phyloP scores from a whole-genome alignment of 2,797 vertebrate species.

The Hirundo rustica region DNA sequence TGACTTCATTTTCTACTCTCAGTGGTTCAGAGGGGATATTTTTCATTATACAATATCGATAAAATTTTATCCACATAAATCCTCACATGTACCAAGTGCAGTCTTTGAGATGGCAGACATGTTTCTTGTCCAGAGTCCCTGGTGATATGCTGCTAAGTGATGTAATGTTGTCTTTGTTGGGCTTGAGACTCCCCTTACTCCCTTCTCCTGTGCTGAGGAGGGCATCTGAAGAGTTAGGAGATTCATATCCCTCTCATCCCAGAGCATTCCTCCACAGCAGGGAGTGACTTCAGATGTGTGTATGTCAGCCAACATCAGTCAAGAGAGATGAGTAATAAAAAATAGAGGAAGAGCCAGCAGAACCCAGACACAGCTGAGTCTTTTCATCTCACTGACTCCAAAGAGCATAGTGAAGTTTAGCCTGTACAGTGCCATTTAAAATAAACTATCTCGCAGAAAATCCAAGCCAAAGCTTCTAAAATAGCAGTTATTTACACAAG shows the following conservation, averaged over 20 bases:
- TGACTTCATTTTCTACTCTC: neutral
- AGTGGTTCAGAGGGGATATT: neutral
- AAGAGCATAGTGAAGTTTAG: neutral
- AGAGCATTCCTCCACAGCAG: neutral
- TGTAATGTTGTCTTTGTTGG: neutral
- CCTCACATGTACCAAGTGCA: neutral
- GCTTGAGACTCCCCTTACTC: neutral
- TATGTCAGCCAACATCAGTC: slow-evolving; percentile 19
- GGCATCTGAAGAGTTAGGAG: neutral
- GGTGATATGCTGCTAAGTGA: neutral
- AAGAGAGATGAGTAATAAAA: slow-evolving; percentile 1
- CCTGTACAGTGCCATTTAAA: neutral
- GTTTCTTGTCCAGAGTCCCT: neutral
- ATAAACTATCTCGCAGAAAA: neutral
- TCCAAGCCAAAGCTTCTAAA: neutral
- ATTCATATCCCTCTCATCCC: neutral
- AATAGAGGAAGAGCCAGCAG: neutral
- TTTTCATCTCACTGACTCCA: slow-evolving; percentile 38
- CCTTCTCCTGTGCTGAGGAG: neutral
- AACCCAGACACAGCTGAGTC: neutral
- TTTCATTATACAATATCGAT: neutral
- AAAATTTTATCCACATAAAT: neutral
- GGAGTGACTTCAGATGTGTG: neutral
- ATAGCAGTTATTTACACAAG: neutral
- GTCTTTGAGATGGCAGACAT: neutral